These are phyloP conservation scores for Phenganax marumi DNA, from an alignment of 92 coral and sea anemone species.

Conservation along the genomic window DNA sequence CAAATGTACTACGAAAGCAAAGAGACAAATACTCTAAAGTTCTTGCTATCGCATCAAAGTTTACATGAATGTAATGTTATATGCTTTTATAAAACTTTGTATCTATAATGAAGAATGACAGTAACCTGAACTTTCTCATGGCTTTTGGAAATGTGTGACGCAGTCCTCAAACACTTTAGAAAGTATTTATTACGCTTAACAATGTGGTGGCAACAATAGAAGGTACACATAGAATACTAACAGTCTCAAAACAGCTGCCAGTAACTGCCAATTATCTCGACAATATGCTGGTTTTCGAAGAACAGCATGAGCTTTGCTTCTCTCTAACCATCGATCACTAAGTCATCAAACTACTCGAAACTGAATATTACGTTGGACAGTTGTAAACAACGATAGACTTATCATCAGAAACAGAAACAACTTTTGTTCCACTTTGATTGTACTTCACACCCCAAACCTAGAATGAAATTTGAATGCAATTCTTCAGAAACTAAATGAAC, in stretches of 20 bases:
- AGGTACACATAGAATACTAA: too few species aligned
- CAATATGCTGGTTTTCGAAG: too few species aligned
- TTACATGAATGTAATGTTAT: constrained; percentile 38
- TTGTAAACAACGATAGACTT: constrained; percentile 81
- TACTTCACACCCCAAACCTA: constrained; percentile 98
- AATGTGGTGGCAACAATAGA: too few species aligned
- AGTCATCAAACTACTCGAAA: not conserved
- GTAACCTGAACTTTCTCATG: too few species aligned
- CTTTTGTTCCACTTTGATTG: constrained; percentile 95
- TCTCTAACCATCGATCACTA: not conserved
- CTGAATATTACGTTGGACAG: constrained; percentile 67
- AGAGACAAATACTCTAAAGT: constrained; percentile 96
- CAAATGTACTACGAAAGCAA: constrained; percentile 76
- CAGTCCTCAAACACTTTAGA: too few species aligned
- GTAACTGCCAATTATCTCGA: too few species aligned
- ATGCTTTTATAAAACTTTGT: constrained; percentile 7
- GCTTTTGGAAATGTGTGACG: too few species aligned
- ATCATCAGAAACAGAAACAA: constrained; percentile 96
- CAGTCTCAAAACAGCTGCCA: too few species aligned
- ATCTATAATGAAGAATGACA: not conserved
- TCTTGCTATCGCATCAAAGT: constrained; percentile 94
- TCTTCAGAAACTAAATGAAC: too few species aligned
- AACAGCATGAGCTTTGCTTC: not conserved
- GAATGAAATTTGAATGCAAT: not conserved
- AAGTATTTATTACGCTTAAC: too few species aligned